These are phyloP conservation scores for Larimichthys polyactis DNA, from an alignment of 2,113 vertebrate genomes.

Conservation along the genomic window DNA sequence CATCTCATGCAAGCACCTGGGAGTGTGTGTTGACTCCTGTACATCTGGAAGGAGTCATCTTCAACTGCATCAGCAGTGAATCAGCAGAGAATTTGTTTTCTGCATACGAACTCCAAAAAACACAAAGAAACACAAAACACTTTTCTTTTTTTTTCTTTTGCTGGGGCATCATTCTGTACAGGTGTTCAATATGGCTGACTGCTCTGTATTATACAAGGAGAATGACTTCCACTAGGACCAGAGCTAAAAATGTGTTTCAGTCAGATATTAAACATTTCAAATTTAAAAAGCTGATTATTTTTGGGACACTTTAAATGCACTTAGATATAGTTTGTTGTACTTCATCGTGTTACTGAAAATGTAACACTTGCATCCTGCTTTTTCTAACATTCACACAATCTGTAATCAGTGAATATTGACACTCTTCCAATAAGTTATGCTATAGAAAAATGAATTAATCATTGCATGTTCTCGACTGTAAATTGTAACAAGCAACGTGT, in stretches of 20 bases:
- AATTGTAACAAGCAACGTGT: neutral
- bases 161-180: neutral
- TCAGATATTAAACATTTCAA: neutral
- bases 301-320: neutral
- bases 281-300: neutral
- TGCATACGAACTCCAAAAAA: slow-evolving; percentile 16
- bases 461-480: neutral
- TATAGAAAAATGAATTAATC: neutral
- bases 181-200: neutral
- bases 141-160: neutral
- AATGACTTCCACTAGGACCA: neutral
- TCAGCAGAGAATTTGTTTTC: slow-evolving; percentile 31
- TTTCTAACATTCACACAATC: neutral
- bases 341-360: neutral
- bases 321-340: neutral
- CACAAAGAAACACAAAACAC: neutral
- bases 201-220: neutral
- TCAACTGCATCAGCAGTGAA: slow-evolving; percentile 41
- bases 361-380: neutral
- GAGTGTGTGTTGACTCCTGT: slow-evolving; percentile 21
- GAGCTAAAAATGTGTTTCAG: neutral
- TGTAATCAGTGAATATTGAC: neutral
- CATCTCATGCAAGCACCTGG: slow-evolving; percentile 29
- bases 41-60: slow-evolving; percentile 48
- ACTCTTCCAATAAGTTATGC: neutral